Percentiles rank a stretch among this genome's conserved stretches.
These are phyloP conservation scores for Zootoca vivipara DNA, from an alignment of 2,113 vertebrate species.

Conservation along the genomic window DNA sequence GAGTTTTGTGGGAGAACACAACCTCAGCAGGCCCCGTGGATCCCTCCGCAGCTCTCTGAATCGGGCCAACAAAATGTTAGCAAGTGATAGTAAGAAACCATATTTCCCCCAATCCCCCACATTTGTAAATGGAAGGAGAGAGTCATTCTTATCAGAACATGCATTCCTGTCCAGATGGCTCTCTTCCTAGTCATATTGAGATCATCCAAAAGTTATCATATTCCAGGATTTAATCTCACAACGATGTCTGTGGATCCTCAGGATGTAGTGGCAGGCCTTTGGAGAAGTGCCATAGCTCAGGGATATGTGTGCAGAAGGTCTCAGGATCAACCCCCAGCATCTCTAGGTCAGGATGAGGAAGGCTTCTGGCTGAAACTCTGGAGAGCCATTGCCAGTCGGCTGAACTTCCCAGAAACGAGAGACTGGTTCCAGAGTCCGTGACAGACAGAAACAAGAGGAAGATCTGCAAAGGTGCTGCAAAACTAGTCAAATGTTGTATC, in stretches of 20 bases:
- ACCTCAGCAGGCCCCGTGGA: not conserved
- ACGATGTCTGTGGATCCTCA: not conserved
- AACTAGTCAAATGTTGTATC: not conserved
- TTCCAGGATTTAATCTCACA: not conserved
- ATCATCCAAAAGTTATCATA: not conserved
- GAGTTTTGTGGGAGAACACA: not conserved
- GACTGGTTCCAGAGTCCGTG: not conserved
- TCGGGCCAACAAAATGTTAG: not conserved
- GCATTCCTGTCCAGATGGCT: not conserved
- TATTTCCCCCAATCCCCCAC: not conserved
- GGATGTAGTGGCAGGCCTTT: not conserved
- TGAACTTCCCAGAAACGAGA: not conserved
- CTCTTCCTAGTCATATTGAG: not conserved
- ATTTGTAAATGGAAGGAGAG: not conserved
- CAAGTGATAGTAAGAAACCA: not conserved
- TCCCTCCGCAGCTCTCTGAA: not conserved
- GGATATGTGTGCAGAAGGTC: no score
- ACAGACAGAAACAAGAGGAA: not conserved
- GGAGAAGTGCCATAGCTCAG: no score
- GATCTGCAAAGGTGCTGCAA: not conserved
- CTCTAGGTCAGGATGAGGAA: no score
- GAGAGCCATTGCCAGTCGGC: no score
- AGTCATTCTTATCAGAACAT: not conserved
- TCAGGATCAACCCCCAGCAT: no score
- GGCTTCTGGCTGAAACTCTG: no score